Evolutionary conservation across 1,140 invertebrate species (phyloP).

Genomic region (Dreissena polymorpha): DNA sequence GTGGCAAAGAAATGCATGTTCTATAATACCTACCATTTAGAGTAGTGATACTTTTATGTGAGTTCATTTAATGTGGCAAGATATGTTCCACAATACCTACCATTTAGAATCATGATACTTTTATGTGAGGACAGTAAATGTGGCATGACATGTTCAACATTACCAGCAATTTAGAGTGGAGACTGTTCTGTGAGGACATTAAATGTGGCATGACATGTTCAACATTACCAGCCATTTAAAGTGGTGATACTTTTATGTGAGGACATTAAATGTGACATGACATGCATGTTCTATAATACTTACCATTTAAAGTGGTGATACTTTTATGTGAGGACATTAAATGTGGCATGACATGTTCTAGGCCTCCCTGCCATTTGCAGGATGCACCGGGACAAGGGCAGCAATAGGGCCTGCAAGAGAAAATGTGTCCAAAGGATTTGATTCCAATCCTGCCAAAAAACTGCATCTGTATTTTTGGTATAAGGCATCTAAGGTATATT

Average conservation of each 20-base stretch:
- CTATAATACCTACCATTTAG: slow-evolving; percentile 82
- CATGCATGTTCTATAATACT: slow-evolving; percentile 89
- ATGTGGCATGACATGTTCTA: slow-evolving; percentile 98
- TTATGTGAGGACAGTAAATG: slow-evolving; percentile 99
- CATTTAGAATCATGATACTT: slow-evolving; percentile 97
- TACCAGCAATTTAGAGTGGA: slow-evolving; percentile 86
- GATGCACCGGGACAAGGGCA: slow-evolving; percentile 99
- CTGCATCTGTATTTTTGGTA: too few species aligned
- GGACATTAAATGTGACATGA: slow-evolving; percentile 98
- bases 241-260: slow-evolving; percentile 99
- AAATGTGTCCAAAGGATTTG: too few species aligned
- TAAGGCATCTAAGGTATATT: too few species aligned
- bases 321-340: slow-evolving; percentile 98
- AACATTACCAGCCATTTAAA: slow-evolving; percentile 80
- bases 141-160: slow-evolving; percentile 98
- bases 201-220: slow-evolving; percentile 99
- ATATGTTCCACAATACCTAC: slow-evolving; percentile 87
- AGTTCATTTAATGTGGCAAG: slow-evolving; percentile 98
- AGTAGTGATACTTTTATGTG: slow-evolving; percentile 99
- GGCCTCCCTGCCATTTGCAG: slow-evolving; percentile 98
- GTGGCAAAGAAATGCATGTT: slow-evolving; percentile 96
- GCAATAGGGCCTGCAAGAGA: slow-evolving; percentile 86
- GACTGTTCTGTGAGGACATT: too few species aligned
- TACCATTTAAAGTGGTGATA: slow-evolving; percentile 95
- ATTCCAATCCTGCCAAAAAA: too few species aligned